Conservation (phyloP, 1,140 invertebrate species). For the Bathynomus jamesi region DNA sequence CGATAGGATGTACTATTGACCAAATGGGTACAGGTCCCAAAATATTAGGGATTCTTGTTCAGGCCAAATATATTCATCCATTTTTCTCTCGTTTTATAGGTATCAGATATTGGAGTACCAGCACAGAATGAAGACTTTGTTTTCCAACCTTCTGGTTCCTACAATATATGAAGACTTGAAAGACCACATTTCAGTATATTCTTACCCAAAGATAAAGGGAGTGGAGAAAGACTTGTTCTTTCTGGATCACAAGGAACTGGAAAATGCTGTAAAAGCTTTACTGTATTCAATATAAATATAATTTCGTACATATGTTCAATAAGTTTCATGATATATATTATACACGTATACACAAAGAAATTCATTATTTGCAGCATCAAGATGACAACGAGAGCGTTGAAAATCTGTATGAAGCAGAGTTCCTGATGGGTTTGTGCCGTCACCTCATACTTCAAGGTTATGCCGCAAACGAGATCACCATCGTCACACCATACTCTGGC, state of each 20-base stretch:
- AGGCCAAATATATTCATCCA: too few species aligned
- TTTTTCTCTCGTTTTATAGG: too few species aligned
- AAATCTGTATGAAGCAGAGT: constrained; percentile 21
- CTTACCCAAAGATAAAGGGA: constrained; percentile 19
- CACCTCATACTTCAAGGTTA: constrained; percentile 31
- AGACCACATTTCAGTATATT: constrained; percentile 25
- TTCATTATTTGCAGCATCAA: constrained; percentile 4
- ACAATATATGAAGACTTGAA: constrained; percentile 26
- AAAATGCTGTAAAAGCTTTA: constrained; percentile 21
- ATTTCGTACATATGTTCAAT: too few species aligned
- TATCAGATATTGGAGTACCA: constrained; percentile 32
- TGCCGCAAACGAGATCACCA: constrained; percentile 25
- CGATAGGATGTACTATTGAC: too few species aligned
- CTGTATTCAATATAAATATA: too few species aligned
- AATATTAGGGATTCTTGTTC: too few species aligned
- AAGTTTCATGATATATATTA: too few species aligned
- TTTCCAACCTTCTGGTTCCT: constrained; percentile 28
- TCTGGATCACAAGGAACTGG: constrained; percentile 23
- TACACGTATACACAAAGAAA: too few species aligned
- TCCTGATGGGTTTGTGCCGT: constrained; percentile 22
- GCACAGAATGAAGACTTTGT: constrained; percentile 36
- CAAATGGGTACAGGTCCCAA: too few species aligned
- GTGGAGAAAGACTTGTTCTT: constrained; percentile 31
- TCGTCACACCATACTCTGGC: constrained; percentile 35
- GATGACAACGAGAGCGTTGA: constrained; percentile 32